phyloP scores from a whole-genome alignment of 2,113 vertebrate species.

The Megaceryle maxima region DNA sequence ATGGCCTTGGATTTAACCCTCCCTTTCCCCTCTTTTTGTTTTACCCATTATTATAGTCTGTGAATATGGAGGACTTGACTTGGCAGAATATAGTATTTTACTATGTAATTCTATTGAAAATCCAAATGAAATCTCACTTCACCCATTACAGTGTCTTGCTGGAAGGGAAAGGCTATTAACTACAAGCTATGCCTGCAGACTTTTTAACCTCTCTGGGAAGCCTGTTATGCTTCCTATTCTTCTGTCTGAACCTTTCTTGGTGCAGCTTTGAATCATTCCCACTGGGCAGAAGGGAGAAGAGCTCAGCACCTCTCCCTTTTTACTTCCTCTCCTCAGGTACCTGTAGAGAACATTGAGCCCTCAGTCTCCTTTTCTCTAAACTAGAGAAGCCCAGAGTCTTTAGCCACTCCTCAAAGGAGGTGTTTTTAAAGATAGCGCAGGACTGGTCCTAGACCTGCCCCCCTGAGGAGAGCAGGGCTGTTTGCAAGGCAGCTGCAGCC shows the following conservation, averaged over 20 bases:
- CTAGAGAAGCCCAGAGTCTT: rapidly evolving
- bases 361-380: too few relatives aligned
- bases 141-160: neutral
- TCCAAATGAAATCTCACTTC: neutral
- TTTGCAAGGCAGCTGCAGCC: too few relatives aligned
- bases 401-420: too few relatives aligned
- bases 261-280: too few relatives aligned
- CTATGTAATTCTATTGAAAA: neutral
- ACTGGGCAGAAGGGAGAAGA: too few relatives aligned
- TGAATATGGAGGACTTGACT: neutral
- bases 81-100: neutral
- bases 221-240: too few relatives aligned
- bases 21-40: neutral
- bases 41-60: neutral
- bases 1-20: neutral
- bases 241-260: too few relatives aligned
- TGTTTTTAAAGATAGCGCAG: too few relatives aligned
- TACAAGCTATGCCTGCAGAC: neutral
- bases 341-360: neutral
- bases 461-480: too few relatives aligned
- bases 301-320: neutral
- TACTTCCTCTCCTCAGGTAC: neutral
- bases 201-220: neutral
- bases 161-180: neutral
- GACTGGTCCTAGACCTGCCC: neutral